These are phyloP conservation scores for Drosophila atroscutellata DNA, from an alignment of 2,888 invertebrate species.

Conservation along the genomic window DNA sequence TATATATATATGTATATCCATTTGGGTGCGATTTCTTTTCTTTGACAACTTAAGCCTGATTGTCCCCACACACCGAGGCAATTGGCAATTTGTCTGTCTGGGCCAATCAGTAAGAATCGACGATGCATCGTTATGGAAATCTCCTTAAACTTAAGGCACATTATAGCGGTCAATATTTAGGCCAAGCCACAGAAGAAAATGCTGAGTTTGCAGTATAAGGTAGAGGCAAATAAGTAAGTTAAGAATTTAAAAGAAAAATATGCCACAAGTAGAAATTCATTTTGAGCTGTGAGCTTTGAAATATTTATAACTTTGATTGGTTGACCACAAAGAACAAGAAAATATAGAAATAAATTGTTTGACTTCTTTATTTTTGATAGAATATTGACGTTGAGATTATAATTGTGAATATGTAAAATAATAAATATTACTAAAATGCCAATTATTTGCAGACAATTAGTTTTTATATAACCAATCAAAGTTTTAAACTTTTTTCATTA, in stretches of 20 bases:
- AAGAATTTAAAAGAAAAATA: not conserved
- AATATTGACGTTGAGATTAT: not conserved
- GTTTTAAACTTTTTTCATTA: not conserved
- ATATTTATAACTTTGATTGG: not conserved
- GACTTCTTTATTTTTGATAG: not conserved
- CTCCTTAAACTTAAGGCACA: slow-evolving; percentile 17
- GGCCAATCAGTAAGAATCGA: slow-evolving; percentile 30
- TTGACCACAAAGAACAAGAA: not conserved
- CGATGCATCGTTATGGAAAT: slow-evolving; percentile 15
- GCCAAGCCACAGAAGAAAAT: not conserved
- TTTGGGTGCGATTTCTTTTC: slow-evolving; percentile 37
- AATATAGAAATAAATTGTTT: not conserved
- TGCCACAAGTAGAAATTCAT: not conserved
- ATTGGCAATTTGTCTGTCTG: slow-evolving; percentile 31
- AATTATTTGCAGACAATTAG: not conserved
- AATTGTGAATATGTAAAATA: not conserved
- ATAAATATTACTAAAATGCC: not conserved
- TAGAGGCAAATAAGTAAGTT: not conserved
- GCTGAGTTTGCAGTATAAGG: not conserved
- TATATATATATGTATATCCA: slow-evolving; percentile 19
- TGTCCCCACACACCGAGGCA: slow-evolving; percentile 45
- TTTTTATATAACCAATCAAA: not conserved
- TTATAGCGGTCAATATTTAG: not conserved
- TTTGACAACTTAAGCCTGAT: slow-evolving; percentile 53
- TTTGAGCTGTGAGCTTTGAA: not conserved